Base-by-base conservation (phyloP, 2,113 vertebrate genomes). In the Sturnus vulgaris region DNA sequence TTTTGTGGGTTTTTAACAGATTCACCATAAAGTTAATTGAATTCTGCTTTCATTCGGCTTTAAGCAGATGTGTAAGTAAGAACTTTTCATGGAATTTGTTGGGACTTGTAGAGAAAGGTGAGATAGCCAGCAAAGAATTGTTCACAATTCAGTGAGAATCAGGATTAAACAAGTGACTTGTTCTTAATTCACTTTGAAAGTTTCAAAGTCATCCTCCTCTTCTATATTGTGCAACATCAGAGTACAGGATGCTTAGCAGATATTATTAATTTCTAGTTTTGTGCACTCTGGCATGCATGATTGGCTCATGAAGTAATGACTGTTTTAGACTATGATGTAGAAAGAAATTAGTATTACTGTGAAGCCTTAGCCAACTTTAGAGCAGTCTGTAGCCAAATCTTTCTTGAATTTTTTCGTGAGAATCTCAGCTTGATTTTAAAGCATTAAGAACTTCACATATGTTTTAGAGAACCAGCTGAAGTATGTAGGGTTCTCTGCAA, bases 401-500 rank as follows among this genome's bases (percentile, higher is more conserved):
- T 80, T 46, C 63, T 60, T 63, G 59, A 69, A 28, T 9, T 42
- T 86, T 94, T 92, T 50, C 1, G 0, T 70, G 72, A 83, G 50
- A 81, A 81, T 63, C 72, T 93, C 82, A 83, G 69, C 53, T 68
- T 91, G 65, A 90, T 78, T 96, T 93, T 86, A 92, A 90, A 94
- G 17, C 33, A 83, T 83, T 82, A 93, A 92, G 79, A 81, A 78
- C 40, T 78, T 93, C 49, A 65, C 78, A 71, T 86, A 81, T 66
- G 31, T 82, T 93, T 87, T 71, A 79, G 27, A 86, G 85, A 82
- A 60, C 46, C 53, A 85, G 25, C 20, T 92, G 72, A 86, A 83
- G 28, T 9, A 5, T 49, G n/a, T 9, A 52, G 61, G n/a, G 46
- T 49, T 77, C 56, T 86, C 60, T 82, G 31, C 52, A 60, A 27